Base-by-base conservation (phyloP, 2,888 invertebrate genomes). In the Rhamphomyia laevipes region DNA sequence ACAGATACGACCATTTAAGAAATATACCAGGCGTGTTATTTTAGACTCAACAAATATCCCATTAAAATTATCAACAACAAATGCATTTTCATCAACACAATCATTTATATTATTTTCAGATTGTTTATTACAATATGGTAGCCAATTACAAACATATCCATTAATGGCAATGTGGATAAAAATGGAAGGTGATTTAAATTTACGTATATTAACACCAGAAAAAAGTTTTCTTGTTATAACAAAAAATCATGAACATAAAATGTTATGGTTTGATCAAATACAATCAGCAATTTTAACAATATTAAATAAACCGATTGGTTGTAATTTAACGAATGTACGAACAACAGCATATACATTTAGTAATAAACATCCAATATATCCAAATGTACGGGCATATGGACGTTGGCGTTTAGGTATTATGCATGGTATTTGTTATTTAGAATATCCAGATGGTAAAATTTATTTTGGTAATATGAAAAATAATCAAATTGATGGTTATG, bases 51-150 rank as follows among this genome's bases (percentile, higher is more conserved):
- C 80, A 57, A 74, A 79, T 9, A 75, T 81, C 55, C 82, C 83
- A 1, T 67, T 92, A 3, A 78, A 77, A 55, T 70, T 89, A 51
- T 73, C 78, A 4, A 81, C 82, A 61, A 80, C 81, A 27, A 80
- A 84, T 18, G 75, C 85, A 53, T 85, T 90, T 65, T 62, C 58
- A 33, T 57, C 57, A 41, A 80, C 81, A 1, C 85, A 87, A 60
- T 82, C 82, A 75, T 88, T 92, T 60, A 77, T 91, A 56, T 72
- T 92, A 45, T 80, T 92, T 61, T 86, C 82, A 49, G 91, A 92
- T 67, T 73, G 84, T 48, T 82, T 92, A 54, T 78, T 89, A 49
- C 88, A 90, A 61, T 73, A 84, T 23, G 76, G 76, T 59, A 83
- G 84, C 35, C 80, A 82, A 23, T 76, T 79, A 2, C 76, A 81